Evolutionary conservation across 2,888 invertebrate genomes (phyloP), one percentile per base, ranked within the genome.

Genomic region (Drosophila mimetica): DNA sequence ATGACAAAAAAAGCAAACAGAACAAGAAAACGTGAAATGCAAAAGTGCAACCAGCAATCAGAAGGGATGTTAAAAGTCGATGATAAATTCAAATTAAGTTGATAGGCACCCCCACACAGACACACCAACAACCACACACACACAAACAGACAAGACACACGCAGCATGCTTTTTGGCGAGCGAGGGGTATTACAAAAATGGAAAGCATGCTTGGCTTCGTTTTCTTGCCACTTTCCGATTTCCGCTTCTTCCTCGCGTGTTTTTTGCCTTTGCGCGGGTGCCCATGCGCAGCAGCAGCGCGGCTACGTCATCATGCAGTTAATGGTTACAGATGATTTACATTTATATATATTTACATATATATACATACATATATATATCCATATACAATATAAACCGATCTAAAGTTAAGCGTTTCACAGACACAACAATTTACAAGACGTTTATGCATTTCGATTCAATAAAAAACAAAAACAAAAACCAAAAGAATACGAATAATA

Each of bases 361-460:
- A 55, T 44, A 65, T 44, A 52, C 47, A 57, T 25, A 55, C 36
- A 65, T 44, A 41, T 39, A 46, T 55, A 58, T 71, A 65, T 65
- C 58, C 60, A 54, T 73, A 59, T 55, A 55, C 60, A 61, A 61
- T 65, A 53, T 46, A 50, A 34, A 66, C 54, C 54, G 61, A 41
- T 52, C 36, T 71, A 58, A 65, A 50, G 25, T 63, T 75, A 75
- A 60, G 55, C 55, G 55, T 77, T 70, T 63, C 63, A 67, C 28
- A 48, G 25, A 52, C 28, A 57, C 20, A 55, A 61, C 47, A 58
- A 59, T 70, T 70, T 54, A 54, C 42, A 25, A 61, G 32, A 60
- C 44, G 48, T 57, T 77, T 64, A 70, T 54, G 65, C 65, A 70
- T 70, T 73, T 70, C 73, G 65, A 86, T 72, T 84, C 55, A 63